Evolutionary conservation across 2,797 vertebrate genomes (phyloP), one percentile per base, ranked within the genome.

Genomic region (Microcaecilia unicolor): DNA sequence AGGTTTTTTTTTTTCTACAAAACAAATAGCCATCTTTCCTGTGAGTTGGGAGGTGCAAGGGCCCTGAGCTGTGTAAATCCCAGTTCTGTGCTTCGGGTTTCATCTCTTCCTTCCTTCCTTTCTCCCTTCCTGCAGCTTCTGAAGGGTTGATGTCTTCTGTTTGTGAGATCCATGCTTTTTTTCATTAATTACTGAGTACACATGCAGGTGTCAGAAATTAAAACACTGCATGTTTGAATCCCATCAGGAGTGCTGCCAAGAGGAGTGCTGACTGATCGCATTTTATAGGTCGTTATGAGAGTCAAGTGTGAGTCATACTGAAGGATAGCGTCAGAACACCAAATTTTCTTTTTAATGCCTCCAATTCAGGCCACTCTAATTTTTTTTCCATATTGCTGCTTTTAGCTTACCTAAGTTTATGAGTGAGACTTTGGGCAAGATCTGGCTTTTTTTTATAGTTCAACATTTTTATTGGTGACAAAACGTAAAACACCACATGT

Each of bases 1-100:
- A n/a, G n/a, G n/a, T n/a, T n/a, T n/a, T n/a, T n/a, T n/a, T n/a
- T n/a, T n/a, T n/a, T 64, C 66, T 68, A 70, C 74, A 76, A 69
- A 77, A 57, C 69, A 71, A 72, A 78, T 60, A 74, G 31, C 29
- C 48, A 0, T 0, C 35, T 54, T 78, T 77, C 69, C 74, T 72
- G 72, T 66, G 46, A 36, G 22, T 9, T 1, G 31, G 44, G 23
- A 26, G 32, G 26, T 39, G 37, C 48, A 39, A 34, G 38, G 15
- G 46, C 27, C 48, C 27, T 1, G 40, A 55, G 51, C 29, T 24
- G 18, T 55, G 42, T 48, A 54, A 63, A 51, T 63, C 58, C 45
- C 41, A 1, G 21, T 52, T 35, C 56, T 33, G 36, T 53, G 61
- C 41, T 58, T 48, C 40, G 20, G 49, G 46, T 43, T 27, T 22